Conservation (phyloP, 2,888 invertebrate genomes). For the Plutella xylostella region DNA sequence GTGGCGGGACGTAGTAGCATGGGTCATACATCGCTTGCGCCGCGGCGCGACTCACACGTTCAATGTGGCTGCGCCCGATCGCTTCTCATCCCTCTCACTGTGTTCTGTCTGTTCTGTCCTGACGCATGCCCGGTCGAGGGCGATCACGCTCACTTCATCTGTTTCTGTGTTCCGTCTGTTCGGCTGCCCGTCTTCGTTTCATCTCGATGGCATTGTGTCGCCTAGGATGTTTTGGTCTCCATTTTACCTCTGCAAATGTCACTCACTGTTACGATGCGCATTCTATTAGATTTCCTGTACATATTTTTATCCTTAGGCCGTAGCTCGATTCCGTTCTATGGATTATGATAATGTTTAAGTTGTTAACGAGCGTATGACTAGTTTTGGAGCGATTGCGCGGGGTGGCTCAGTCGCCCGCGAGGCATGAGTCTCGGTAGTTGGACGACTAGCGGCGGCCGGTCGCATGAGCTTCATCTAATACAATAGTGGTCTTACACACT, state of each 20-base stretch:
- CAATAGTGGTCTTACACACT: slow-evolving; percentile 32
- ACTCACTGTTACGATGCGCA: slow-evolving; percentile 63
- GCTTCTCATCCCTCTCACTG: slow-evolving; percentile 67
- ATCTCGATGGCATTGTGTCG: slow-evolving; percentile 61
- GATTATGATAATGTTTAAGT: slow-evolving; percentile 22
- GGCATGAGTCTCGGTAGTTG: slow-evolving; percentile 19
- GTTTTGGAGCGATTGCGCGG: neutral
- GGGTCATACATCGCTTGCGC: slow-evolving; percentile 69
- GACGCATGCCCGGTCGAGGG: slow-evolving; percentile 67
- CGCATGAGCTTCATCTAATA: slow-evolving; percentile 34
- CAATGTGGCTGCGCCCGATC: slow-evolving; percentile 68
- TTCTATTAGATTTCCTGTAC: slow-evolving; percentile 65
- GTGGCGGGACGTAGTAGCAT: slow-evolving; percentile 51
- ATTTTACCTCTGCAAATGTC: slow-evolving; percentile 58
- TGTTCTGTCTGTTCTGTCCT: slow-evolving; percentile 59
- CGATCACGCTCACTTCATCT: slow-evolving; percentile 69
- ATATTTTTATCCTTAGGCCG: slow-evolving; percentile 47
- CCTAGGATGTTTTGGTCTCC: slow-evolving; percentile 55
- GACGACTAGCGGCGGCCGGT: slow-evolving; percentile 23
- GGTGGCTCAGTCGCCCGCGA: slow-evolving; percentile 21
- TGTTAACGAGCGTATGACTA: slow-evolving; percentile 21
- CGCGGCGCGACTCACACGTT: slow-evolving; percentile 67
- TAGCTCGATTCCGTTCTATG: slow-evolving; percentile 27
- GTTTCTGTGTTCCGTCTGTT: slow-evolving; percentile 64
- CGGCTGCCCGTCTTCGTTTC: slow-evolving; percentile 61